Conservation (phyloP, 2,113 vertebrate genomes). For the Antigone vipio region DNA sequence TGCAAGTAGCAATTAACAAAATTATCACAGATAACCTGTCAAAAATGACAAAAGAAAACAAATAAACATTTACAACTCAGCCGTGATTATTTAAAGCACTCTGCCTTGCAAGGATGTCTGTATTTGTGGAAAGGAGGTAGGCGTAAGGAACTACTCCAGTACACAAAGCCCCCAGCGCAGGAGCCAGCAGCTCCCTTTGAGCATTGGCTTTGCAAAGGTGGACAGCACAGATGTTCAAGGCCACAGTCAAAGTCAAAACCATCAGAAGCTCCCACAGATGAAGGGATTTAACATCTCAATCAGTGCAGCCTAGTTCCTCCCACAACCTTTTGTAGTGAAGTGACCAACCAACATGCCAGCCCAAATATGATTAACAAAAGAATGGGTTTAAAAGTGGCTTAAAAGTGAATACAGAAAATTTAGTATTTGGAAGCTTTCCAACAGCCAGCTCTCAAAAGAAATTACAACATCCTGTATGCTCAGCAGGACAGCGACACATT, state of each 20-base stretch:
- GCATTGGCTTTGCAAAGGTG: not conserved
- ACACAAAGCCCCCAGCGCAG: not conserved
- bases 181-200: not conserved
- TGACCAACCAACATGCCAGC: not conserved
- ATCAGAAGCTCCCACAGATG: not conserved
- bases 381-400: not conserved
- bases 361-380: not conserved
- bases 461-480: fast-evolving
- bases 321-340: not conserved
- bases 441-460: not conserved
- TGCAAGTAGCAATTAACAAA: not conserved
- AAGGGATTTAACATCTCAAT: not conserved
- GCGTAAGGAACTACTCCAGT: not conserved
- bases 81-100: not conserved
- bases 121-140: not conserved
- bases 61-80: not conserved
- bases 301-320: not conserved
- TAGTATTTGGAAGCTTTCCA: not conserved
- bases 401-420: not conserved
- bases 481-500: not conserved
- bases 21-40: not conserved
- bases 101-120: not conserved
- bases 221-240: not conserved
- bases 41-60: not conserved
- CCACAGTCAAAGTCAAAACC: not conserved